Base-by-base conservation (phyloP, 1,140 invertebrate species). In the Scaptomyza pallida region DNA sequence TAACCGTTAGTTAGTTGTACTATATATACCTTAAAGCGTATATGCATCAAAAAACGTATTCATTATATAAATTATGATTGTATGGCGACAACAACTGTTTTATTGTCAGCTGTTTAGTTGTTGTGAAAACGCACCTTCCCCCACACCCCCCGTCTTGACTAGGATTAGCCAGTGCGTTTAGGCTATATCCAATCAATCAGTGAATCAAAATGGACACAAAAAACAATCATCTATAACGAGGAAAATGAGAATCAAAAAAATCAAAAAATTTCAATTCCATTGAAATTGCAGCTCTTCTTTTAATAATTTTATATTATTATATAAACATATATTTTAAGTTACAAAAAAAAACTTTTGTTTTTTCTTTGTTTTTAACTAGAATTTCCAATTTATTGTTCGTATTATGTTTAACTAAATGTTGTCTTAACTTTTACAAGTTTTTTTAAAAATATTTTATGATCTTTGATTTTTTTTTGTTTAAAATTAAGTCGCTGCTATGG, bases 21-120 rank as follows among this genome's bases (percentile, higher is more conserved):
- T n/a, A n/a, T n/a, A 40, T 50, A 54, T 35, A 54, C 26, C 45
- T 33, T 23, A 73, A 62, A 69, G 45, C 61, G 41, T 51, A 70
- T 70, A 68, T 33, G 63, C n/a, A 65, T 21, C 47, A 23, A 64
- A 37, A 64, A 33, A 45, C 26, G 60, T 59, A 65, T 48, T 54
- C n/a, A 60, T 48, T 54, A 60, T 9, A n/a, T n/a, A n/a, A 9
- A 30, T 9, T 9, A 30, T 30, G 8, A 73, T 44, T 47, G 13
- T 43, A 10, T 43, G 41, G 41, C 41, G 8, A 16, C 41, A 43
- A 51, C 30, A 37, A 37, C 30, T 19, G 48, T 51, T 51, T 37
- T 43, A n/a, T 37, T 37, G 50, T 52, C 30, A 52, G 30, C 50
- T 54, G 30, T 13, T 19, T 40, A 15, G 51, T 26, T 33, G 23